These are phyloP conservation scores for Patagioenas fasciata DNA, from an alignment of 2,113 vertebrate species.

Conservation along the genomic window DNA sequence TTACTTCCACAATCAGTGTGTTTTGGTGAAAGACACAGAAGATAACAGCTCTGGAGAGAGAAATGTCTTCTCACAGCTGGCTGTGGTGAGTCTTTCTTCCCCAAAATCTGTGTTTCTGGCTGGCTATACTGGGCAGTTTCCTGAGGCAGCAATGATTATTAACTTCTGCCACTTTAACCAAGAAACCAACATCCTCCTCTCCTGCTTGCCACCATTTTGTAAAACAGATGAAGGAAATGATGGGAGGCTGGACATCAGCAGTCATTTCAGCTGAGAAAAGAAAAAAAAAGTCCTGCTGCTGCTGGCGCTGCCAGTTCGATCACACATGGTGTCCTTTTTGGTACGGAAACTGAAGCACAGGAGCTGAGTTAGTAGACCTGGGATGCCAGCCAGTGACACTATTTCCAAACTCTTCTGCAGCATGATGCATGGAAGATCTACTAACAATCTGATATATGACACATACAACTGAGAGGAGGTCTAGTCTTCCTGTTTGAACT, in stretches of 20 bases:
- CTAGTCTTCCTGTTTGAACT: background rate
- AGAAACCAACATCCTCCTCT: background rate
- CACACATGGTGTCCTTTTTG: background rate
- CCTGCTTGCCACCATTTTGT: background rate
- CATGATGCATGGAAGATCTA: background rate
- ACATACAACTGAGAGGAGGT: accelerated
- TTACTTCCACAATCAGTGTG: background rate
- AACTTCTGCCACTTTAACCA: background rate
- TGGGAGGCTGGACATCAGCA: background rate
- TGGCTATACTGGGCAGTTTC: background rate
- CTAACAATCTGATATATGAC: background rate
- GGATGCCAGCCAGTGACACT: accelerated
- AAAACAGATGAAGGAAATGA: background rate
- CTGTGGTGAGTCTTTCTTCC: background rate
- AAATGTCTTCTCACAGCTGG: background rate
- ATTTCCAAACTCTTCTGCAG: background rate
- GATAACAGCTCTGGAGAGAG: background rate
- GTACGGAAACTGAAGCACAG: background rate
- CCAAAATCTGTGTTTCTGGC: background rate
- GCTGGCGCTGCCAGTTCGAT: background rate
- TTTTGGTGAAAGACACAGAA: background rate
- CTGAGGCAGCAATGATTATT: background rate
- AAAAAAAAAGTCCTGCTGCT: background rate
- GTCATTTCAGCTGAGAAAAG: background rate
- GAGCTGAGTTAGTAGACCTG: background rate